These are phyloP conservation scores for Lepidurus apus DNA, from an alignment of 1,140 invertebrate species.

Conservation along the genomic window DNA sequence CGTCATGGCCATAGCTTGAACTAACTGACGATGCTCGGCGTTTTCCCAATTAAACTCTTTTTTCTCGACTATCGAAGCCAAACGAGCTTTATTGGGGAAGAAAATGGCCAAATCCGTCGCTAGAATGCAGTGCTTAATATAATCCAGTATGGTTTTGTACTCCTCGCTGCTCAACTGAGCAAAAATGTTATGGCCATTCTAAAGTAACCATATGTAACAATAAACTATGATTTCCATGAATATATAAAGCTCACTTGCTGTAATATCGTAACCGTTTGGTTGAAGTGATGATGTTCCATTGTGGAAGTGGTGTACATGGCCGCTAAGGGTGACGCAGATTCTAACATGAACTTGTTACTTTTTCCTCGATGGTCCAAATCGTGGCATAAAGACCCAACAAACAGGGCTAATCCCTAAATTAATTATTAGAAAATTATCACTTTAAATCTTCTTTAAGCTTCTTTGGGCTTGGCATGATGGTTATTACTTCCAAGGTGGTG, in stretches of 20 bases:
- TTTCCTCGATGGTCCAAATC: constrained; percentile 79
- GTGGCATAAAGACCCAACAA: constrained; percentile 72
- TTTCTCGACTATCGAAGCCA: constrained; percentile 54
- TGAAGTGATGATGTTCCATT: constrained; percentile 97
- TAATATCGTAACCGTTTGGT: constrained; percentile 97
- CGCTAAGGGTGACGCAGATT: constrained; percentile 66
- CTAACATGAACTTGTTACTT: constrained; percentile 76
- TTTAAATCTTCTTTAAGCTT: neutral
- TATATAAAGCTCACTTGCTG: constrained; percentile 55
- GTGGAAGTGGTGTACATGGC: constrained; percentile 92
- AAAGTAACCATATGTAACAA: constrained; percentile 41
- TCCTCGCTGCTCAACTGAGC: constrained; percentile 63
- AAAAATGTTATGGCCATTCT: constrained; percentile 76
- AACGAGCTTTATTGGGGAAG: constrained; percentile 65
- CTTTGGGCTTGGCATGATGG: neutral
- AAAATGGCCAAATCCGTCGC: constrained; percentile 76
- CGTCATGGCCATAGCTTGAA: constrained; percentile 72
- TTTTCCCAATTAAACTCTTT: constrained; percentile 57
- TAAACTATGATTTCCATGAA: constrained; percentile 42
- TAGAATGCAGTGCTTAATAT: constrained; percentile 73
- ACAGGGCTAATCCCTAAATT: constrained; percentile 63
- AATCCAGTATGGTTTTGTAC: constrained; percentile 63
- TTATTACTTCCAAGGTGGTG: constrained; percentile 53
- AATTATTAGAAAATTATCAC: constrained; percentile 31
- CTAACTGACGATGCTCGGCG: constrained; percentile 57